Base-by-base conservation (phyloP, 2,113 vertebrate species). In the Oxygymnocypris stewartii region DNA sequence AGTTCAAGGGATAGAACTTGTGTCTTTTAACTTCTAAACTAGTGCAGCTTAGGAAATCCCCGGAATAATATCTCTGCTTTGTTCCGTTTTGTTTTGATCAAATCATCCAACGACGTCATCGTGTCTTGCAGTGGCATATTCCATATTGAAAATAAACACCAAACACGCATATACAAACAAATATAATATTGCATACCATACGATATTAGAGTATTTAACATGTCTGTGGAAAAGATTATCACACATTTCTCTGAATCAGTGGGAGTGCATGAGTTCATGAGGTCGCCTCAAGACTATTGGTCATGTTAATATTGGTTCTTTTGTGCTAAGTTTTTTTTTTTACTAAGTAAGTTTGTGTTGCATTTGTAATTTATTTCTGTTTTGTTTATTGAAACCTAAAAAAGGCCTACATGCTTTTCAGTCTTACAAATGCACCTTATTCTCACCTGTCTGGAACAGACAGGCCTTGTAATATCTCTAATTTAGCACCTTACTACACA, bases 401-500 rank as follows among this genome's bases (percentile, higher is more conserved):
- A 91, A 92, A 92, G 87, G 84, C 90, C 92, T 88, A 93, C 89
- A 91, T 94, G 93, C 93, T 93, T 94, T 83, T 92, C 91, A 94
- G 94, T 94, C 93, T 95, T 95, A 94, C 89, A 91, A 94, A 94
- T 94, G 95, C 95, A 95, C 95, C 95, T 96, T 95, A 95, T 92
- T 91, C 91, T 93, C 92, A 92, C 92, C 91, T 88, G 91, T 92
- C 92, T 90, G 91, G 88, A 91, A 89, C 90, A 91, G 92, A 91
- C 94, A 91, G 93, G 92, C 94, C 91, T 89, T 92, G 92, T 95
- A 93, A 92, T 93, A 93, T 94, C 93, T 95, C 93, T 94, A 92
- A 94, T 95, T 95, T 94, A 94, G 95, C 94, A 95, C 95, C 94
- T 95, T 95, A 95, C 93, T 93, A 94, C 93, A 93, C 94, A 94